Conservation (phyloP, 1,140 invertebrate species). For the Lordiphosa stackelbergi region DNA sequence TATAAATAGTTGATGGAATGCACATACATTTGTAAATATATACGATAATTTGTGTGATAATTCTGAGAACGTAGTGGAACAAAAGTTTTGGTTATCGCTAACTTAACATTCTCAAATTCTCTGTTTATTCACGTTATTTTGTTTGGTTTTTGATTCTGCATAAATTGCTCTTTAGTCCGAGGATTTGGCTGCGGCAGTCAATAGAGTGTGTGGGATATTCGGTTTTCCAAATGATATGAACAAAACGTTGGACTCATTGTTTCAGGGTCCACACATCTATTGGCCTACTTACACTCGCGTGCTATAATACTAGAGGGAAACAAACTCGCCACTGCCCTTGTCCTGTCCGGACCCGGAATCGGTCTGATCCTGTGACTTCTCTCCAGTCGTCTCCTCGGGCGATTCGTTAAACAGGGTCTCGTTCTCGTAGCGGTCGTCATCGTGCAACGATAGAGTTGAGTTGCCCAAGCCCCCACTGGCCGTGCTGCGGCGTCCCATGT, state of each 20-base stretch:
- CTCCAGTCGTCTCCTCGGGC: slow-evolving; percentile 36
- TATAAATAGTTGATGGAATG: slow-evolving; percentile 18
- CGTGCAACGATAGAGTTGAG: slow-evolving; percentile 88
- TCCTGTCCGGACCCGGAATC: slow-evolving; percentile 27
- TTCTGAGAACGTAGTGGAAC: slow-evolving; percentile 44
- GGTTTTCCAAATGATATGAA: slow-evolving; percentile 60
- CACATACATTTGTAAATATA: slow-evolving; percentile 23
- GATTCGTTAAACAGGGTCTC: slow-evolving; percentile 70
- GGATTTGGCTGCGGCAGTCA: slow-evolving; percentile 40
- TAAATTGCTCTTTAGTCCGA: slow-evolving; percentile 44
- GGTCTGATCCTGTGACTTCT: slow-evolving; percentile 22
- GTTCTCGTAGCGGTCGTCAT: slow-evolving; percentile 77
- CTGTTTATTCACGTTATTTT: slow-evolving; percentile 11
- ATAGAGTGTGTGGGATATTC: slow-evolving; percentile 51
- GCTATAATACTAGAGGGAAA: slow-evolving; percentile 76
- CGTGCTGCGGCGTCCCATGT: slow-evolving; percentile 92
- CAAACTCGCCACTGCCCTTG: slow-evolving; percentile 61
- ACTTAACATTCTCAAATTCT: slow-evolving; percentile 33
- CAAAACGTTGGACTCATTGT: slow-evolving; percentile 25
- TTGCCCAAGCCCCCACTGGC: slow-evolving; percentile 83
- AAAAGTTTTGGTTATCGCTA: slow-evolving; percentile 16
- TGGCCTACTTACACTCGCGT: slow-evolving; percentile 73
- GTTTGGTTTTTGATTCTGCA: slow-evolving; percentile 28
- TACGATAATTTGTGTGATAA: background rate
- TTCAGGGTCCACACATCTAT: slow-evolving; percentile 41